Base-by-base conservation (phyloP, 2,888 invertebrate genomes). In the Pammene aurita region DNA sequence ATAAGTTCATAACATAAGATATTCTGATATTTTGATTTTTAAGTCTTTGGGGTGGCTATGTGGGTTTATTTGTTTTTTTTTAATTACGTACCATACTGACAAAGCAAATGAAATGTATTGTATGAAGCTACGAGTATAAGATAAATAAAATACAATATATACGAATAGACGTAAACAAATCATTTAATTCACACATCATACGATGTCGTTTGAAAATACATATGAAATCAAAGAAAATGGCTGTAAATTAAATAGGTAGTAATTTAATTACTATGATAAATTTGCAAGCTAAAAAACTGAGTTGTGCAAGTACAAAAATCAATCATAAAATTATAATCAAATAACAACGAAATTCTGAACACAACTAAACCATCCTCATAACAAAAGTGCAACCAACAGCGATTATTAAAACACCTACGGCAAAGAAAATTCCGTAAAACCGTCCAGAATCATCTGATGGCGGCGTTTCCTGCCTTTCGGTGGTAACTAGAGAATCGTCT, bases 401-500 rank as follows among this genome's bases (percentile, higher is more conserved):
- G 0, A 86, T 61, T 0, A 89, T 75, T 18, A 84, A 64, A 48
- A 90, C 82, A 5, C 84, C 86, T 13, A 83, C 87, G 9, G 82
- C 81, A 46, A 88, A 88, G 70, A 90, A 85, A 61, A 90, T 78
- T 0, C 88, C 89, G 61, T 87, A 89, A 56, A 87, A 86, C 7
- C 83, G 80, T 2, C 76, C 73, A 11, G 73, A 72, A 52, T 74
- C 66, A 56, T 64, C 70, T 10, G 62, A 41, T n/a, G 57, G 61
- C 5, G 73, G 65, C 50, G 70, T 52, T 34, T 58, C 57, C 46
- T 56, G 65, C 2, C n/a, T 38, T 35, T 65, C 26, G 11, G 60
- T 60, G 34, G 42, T 54, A 52, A 52, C 26, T n/a, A 42, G 58
- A 7, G 54, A 46, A 54, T 58, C 67, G 7, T 72, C 56, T 26